Evolutionary conservation across 92 coral and sea anemone species (phyloP), one percentile per base, ranked within the genome.

Genomic region (Phymanthus crucifer): DNA sequence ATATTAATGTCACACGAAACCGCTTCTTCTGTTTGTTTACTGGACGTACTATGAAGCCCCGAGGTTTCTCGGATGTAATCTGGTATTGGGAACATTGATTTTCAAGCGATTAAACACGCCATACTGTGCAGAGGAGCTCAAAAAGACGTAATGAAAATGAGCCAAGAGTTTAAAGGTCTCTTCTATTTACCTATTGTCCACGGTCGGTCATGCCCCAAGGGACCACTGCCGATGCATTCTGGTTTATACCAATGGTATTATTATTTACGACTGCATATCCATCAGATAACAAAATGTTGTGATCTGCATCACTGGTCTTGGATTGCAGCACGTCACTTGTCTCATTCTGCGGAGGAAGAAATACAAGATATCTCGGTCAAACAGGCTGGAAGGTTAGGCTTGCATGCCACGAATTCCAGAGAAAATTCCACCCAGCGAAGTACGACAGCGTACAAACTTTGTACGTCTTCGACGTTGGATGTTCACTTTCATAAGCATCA

Each of bases 331-430:
- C 26, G 10, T 37, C 11, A 50, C 48, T 75, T 54, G 69, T 21
- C 37, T 21, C 52, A 11, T 35, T 48, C 6, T 11, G 70, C 32
- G 1, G n/a, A 0, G 8, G 70, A 40, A 71, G 56, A 35, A 71
- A 21, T 26, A 61, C 36, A 14, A 21, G 72, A 58, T 1, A 37
- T 61, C 72, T 0, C 38, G 23, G 81, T 77, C 72, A 77, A 71
- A 77, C 34, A 61, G 13, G 24, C 57, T n/a, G 6, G 79, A 56
- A 56, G 48, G 68, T 73, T 64, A 46, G 1, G 29, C 57, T 65
- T 77, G 73, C 90, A 87, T 87, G 72, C 87, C 79, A 32, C n/a
- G 52, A 76, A 87, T 87, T 77, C 90, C 87, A 50, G 26, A 11
- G 29, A 47, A 66, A 31, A 71, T 35, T 76, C 74, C 81, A 33